These are phyloP conservation scores for Leptodactylus fuscus DNA, from an alignment of 2,113 vertebrate genomes.

Conservation along the genomic window DNA sequence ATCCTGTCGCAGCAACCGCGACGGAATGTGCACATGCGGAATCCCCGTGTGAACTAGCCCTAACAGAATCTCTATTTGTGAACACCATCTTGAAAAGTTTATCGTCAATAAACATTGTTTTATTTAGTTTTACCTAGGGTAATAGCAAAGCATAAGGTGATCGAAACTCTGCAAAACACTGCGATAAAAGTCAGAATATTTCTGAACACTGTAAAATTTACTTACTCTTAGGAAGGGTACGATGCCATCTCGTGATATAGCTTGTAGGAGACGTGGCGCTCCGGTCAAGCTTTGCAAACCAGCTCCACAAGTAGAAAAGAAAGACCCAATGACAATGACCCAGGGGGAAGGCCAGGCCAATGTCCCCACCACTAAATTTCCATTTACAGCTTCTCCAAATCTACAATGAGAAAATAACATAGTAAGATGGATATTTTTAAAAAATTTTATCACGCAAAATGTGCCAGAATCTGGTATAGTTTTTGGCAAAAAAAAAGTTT, in stretches of 20 bases:
- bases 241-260: constrained; percentile 91
- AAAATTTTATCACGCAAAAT: background rate
- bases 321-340: constrained; percentile 97
- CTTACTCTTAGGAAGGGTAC: constrained; percentile 95
- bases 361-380: constrained; percentile 94
- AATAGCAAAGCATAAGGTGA: too few species aligned
- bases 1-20: too few species aligned
- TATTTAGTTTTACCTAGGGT: too few species aligned
- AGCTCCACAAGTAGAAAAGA: constrained; percentile 96
- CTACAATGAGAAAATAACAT: constrained; percentile 67
- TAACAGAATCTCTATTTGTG: too few species aligned
- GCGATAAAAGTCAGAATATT: background rate
- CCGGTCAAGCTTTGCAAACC: constrained; percentile 95
- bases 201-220: background rate
- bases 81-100: too few species aligned
- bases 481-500: too few species aligned
- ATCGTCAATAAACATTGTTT: too few species aligned
- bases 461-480: too few species aligned
- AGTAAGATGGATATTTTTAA: background rate
- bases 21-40: too few species aligned
- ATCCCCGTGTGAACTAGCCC: too few species aligned
- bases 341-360: constrained; percentile 94
- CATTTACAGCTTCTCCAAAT: constrained; percentile 94
- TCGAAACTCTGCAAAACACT: background rate
- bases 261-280: constrained; percentile 93